Percentiles rank a stretch among this genome's conserved stretches.
These are phyloP conservation scores for Plotosus lineatus DNA, from an alignment of 2,113 vertebrate genomes.

Conservation along the genomic window DNA sequence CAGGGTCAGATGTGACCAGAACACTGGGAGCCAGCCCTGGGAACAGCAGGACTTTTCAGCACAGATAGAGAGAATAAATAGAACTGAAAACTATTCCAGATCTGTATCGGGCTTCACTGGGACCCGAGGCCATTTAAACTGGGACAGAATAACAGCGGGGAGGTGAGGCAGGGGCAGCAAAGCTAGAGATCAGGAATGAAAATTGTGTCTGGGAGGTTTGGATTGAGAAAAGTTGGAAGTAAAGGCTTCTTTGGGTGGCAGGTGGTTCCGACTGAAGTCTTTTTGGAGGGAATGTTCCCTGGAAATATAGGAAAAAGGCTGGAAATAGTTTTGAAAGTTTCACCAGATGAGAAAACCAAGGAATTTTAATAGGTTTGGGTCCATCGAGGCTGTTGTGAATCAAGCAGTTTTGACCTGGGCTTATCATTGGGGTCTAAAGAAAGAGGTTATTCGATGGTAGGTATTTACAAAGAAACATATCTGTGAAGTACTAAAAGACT, in stretches of 20 bases:
- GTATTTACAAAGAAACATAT: not conserved
- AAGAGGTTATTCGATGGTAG: not conserved
- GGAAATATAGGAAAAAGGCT: no score
- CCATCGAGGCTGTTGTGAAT: not conserved
- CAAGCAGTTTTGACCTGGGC: not conserved
- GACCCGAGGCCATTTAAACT: not conserved
- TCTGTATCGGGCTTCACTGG: not conserved
- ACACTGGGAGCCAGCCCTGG: not conserved
- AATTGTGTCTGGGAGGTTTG: not conserved
- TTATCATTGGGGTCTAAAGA: not conserved
- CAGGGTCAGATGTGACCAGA: not conserved
- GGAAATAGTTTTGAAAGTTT: not conserved
- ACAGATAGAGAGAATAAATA: not conserved
- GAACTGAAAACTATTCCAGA: not conserved
- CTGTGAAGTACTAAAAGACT: not conserved
- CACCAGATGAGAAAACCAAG: not conserved
- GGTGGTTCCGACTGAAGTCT: not conserved
- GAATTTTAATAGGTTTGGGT: not conserved
- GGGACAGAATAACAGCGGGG: constrained; percentile 3
- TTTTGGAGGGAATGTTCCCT: not conserved
- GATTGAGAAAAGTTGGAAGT: not conserved
- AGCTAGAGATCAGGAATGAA: not conserved
- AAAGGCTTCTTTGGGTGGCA: not conserved
- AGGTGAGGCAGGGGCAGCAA: not conserved
- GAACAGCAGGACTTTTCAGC: not conserved